phyloP scores from a whole-genome alignment of 1,140 invertebrate species.

The Hypsibius dujardini region DNA sequence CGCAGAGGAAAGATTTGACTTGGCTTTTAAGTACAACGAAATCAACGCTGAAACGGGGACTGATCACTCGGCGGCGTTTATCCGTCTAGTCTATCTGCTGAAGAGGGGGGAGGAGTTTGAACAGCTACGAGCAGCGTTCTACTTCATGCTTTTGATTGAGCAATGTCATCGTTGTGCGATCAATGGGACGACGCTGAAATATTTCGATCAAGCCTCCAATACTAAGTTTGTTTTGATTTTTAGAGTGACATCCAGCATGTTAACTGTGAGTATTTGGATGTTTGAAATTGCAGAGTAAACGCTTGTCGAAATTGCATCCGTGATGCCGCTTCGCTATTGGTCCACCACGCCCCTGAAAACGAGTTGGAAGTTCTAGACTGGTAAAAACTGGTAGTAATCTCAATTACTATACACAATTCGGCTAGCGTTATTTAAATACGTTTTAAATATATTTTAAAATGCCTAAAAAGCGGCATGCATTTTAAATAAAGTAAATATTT shows the following conservation, averaged over 20 bases:
- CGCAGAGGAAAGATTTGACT: background rate
- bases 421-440: too few relatives aligned
- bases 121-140: background rate
- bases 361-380: too few relatives aligned
- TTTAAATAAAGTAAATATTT: too few relatives aligned
- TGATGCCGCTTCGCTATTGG: too few relatives aligned
- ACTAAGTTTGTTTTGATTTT: background rate
- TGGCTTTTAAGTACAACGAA: constrained; percentile 9
- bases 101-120: background rate
- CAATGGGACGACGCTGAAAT: background rate
- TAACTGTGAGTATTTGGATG: background rate
- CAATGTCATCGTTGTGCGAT: background rate
- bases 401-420: too few relatives aligned
- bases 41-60: background rate
- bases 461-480: too few relatives aligned
- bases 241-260: background rate
- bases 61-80: background rate
- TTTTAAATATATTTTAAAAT: too few relatives aligned
- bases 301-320: too few relatives aligned
- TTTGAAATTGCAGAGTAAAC: too few relatives aligned
- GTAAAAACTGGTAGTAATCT: too few relatives aligned
- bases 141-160: background rate
- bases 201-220: too few relatives aligned
- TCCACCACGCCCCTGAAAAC: too few relatives aligned
- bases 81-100: background rate